A percentile compares a stretch with the other conserved stretches of the same genome.
phyloP scores from a whole-genome alignment of 2,113 vertebrate genomes.

The Corynorhinus townsendii region DNA sequence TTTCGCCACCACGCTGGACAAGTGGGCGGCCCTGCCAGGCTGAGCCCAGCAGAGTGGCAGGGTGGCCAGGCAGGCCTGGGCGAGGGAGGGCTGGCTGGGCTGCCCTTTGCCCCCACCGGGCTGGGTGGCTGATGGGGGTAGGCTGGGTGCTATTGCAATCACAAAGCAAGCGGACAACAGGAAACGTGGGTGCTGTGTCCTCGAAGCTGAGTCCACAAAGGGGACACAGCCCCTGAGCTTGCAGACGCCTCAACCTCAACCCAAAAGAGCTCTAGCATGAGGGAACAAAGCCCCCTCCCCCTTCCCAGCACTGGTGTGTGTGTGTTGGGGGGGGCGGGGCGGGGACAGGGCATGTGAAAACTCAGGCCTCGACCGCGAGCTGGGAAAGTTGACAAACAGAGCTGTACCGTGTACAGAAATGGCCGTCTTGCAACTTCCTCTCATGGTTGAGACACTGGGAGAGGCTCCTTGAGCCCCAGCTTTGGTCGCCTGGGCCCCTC shows the following conservation, averaged over 20 bases:
- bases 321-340: rapidly evolving
- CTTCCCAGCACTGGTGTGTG: not conserved
- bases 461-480: conserved; percentile 43
- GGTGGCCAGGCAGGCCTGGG: not conserved
- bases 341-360: not conserved
- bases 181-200: not conserved
- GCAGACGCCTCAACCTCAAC: not conserved
- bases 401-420: conserved; percentile 12
- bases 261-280: not conserved
- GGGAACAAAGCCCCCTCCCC: not conserved
- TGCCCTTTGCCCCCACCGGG: not conserved
- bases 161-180: not conserved
- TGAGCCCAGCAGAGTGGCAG: not conserved
- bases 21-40: not conserved
- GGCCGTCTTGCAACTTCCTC: conserved; percentile 74
- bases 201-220: not conserved
- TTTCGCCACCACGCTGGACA: no score
- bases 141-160: conserved; percentile 18
- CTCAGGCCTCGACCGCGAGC: not conserved
- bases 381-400: conserved; percentile 34
- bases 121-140: not conserved
- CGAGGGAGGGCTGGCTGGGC: not conserved
- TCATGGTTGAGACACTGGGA: conserved; percentile 68
- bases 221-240: not conserved
- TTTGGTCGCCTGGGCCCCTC: not conserved